A percentile compares a stretch with the other conserved stretches of the same genome.
Evolutionary conservation across 1,140 invertebrate species (phyloP).

Genomic region (Drosophila pandora): DNA sequence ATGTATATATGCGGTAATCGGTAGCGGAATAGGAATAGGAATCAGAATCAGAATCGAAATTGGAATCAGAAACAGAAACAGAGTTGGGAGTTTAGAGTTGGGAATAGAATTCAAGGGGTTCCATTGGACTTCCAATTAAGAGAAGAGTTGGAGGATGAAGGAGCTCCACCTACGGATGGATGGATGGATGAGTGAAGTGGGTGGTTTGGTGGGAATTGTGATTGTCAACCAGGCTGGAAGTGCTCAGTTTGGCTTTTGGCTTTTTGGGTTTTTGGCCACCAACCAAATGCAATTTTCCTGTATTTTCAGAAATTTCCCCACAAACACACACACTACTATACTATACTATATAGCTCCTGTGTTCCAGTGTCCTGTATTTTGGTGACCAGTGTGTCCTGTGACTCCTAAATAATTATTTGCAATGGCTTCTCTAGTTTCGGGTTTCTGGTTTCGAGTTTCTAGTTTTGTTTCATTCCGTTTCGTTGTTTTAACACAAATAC

Average conservation of each 20-base stretch:
- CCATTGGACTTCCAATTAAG: conserved; percentile 22
- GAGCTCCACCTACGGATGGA: not conserved
- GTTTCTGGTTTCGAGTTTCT: not conserved
- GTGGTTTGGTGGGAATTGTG: no score
- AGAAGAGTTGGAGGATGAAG: not conserved
- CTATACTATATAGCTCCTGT: not conserved
- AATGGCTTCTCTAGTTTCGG: not conserved
- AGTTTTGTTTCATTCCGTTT: conserved; percentile 1
- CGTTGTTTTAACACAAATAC: conserved; percentile 9
- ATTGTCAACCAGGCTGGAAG: not conserved
- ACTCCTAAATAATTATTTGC: conserved; percentile 36
- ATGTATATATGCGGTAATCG: not conserved
- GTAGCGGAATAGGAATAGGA: not conserved
- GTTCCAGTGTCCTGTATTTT: not conserved
- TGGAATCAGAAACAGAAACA: not conserved
- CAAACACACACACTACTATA: not conserved
- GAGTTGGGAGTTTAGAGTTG: not conserved
- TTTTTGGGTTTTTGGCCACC: conserved; percentile 9
- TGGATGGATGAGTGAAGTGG: not conserved
- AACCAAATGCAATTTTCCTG: conserved; percentile 31
- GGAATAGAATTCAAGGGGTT: not conserved
- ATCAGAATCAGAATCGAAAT: not conserved
- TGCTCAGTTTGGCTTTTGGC: conserved; percentile 3
- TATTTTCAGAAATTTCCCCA: conserved; percentile 6
- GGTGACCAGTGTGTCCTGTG: conserved; percentile 1